Conservation (phyloP, 2,113 vertebrate genomes). For the Herpailurus yagouaroundi region DNA sequence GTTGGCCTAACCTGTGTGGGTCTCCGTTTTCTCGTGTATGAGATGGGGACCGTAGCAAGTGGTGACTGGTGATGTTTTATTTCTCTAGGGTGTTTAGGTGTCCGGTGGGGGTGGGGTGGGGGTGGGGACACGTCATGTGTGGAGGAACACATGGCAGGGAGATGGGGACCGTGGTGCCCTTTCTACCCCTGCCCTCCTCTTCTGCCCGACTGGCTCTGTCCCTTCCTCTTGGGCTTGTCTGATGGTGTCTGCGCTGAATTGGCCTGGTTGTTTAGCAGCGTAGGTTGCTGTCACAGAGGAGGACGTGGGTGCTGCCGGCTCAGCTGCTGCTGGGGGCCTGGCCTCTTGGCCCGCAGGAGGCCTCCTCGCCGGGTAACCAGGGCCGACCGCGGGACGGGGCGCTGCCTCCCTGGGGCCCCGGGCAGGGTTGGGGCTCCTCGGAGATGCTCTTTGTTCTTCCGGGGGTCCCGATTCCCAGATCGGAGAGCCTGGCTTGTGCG, state of each 20-base stretch:
- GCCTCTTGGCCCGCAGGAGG: neutral
- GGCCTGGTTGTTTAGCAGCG: rapidly evolving
- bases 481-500: too few relatives aligned
- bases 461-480: rapidly evolving
- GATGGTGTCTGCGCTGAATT: neutral
- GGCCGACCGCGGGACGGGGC: rapidly evolving
- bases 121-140: rapidly evolving
- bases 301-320: neutral
- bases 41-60: rapidly evolving
- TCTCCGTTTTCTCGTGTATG: neutral
- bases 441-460: rapidly evolving
- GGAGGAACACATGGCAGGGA: rapidly evolving
- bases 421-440: neutral
- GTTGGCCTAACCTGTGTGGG: rapidly evolving
- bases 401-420: neutral
- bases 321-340: neutral
- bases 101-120: too few relatives aligned
- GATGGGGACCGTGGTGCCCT: neutral
- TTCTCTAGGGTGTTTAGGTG: neutral
- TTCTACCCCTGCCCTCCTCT: rapidly evolving
- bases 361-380: neutral
- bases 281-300: neutral
- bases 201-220: rapidly evolving
- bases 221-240: rapidly evolving
- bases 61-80: rapidly evolving